Conservation (phyloP, 2,113 vertebrate genomes). For the Odobenus rosmarus region DNA sequence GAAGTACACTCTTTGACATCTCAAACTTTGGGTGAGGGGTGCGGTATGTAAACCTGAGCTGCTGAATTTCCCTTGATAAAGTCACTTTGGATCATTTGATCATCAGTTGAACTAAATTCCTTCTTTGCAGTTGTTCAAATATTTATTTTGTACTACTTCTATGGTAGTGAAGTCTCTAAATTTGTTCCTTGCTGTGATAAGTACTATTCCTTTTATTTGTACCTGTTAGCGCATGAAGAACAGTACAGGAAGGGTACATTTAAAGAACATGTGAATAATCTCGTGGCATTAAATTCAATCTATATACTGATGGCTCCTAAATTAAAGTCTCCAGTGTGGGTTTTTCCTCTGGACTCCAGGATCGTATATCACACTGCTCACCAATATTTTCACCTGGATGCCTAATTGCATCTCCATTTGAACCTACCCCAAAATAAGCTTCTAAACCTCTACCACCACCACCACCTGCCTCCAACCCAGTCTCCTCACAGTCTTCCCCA, state of each 20-base stretch:
- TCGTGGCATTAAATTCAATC: neutral
- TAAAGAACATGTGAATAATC: neutral
- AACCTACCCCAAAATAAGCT: neutral
- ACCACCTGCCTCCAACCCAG: neutral
- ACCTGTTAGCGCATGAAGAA: neutral
- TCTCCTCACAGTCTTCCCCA: neutral
- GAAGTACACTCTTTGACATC: constrained; percentile 3
- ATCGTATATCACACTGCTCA: neutral
- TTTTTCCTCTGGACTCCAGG: neutral
- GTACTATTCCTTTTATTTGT: neutral
- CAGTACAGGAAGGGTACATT: neutral
- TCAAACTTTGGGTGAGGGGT: neutral
- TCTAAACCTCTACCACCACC: neutral
- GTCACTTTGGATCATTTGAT: neutral
- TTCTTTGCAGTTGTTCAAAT: neutral
- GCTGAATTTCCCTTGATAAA: constrained; percentile 48
- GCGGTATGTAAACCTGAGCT: neutral
- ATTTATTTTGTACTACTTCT: constrained; percentile 11
- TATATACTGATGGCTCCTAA: neutral
- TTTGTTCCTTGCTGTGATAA: neutral
- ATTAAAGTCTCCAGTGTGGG: neutral
- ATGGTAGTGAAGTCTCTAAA: constrained; percentile 17
- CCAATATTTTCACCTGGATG: neutral
- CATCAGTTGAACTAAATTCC: neutral
- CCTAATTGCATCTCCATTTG: neutral